Conservation (phyloP, 1,140 invertebrate genomes). For the Pachypsylla venusta region DNA sequence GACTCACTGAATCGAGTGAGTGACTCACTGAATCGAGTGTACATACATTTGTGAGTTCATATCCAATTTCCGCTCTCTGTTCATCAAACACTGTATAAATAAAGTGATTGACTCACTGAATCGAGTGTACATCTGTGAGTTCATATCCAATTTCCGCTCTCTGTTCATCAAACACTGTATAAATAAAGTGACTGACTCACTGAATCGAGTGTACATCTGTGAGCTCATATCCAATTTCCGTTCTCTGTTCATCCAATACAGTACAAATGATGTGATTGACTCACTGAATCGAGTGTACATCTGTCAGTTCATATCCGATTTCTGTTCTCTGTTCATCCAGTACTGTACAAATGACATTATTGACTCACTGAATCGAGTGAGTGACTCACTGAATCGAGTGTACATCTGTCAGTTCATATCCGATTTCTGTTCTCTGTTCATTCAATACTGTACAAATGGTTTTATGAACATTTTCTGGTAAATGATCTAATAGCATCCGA, state of each 20-base stretch:
- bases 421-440: conserved; percentile 31
- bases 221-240: conserved; percentile 24
- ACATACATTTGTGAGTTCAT: too few species aligned
- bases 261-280: conserved; percentile 48
- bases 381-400: neutral
- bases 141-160: conserved; percentile 25
- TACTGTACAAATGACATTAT: conserved; percentile 44
- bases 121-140: conserved; percentile 18
- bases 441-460: conserved; percentile 45
- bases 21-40: too few species aligned
- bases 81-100: conserved; percentile 43
- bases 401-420: conserved; percentile 22
- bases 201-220: conserved; percentile 17
- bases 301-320: conserved; percentile 23
- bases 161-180: conserved; percentile 40
- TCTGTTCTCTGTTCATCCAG: conserved; percentile 34
- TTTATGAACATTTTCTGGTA: conserved; percentile 51
- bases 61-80: conserved; percentile 25
- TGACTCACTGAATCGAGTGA: too few species aligned
- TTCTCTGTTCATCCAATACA: conserved; percentile 37
- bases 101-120: too few species aligned
- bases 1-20: too few species aligned
- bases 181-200: too few species aligned
- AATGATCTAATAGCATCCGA: conserved; percentile 55
- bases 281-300: conserved; percentile 15